Conservation (phyloP, 2,888 invertebrate species). For the Eupithecia abbreviata region DNA sequence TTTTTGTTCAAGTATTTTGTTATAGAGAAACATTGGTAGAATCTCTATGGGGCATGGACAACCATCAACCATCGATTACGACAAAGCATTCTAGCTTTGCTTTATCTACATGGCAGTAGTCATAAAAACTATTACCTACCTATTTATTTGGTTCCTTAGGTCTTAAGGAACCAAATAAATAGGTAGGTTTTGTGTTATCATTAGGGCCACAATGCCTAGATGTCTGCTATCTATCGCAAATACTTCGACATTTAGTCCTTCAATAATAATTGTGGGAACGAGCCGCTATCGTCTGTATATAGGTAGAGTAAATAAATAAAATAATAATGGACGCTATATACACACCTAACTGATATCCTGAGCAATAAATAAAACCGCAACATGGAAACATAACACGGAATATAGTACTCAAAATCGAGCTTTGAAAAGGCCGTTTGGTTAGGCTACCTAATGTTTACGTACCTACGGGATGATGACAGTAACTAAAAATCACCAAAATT, state of each 20-base stretch:
- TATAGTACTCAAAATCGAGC: neutral
- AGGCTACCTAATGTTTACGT: neutral
- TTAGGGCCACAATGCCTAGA: neutral
- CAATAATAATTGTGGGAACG: conserved; percentile 4
- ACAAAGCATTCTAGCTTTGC: neutral
- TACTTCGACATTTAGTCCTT: conserved; percentile 12
- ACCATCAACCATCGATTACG: neutral
- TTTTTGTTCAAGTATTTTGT: neutral
- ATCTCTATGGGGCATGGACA: neutral
- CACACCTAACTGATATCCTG: neutral
- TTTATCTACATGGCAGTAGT: neutral
- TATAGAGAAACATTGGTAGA: neutral
- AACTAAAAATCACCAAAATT: too few species aligned
- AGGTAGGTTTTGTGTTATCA: conserved; percentile 2
- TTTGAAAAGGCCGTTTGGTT: neutral
- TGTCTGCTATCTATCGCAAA: conserved; percentile 10
- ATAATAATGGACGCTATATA: neutral
- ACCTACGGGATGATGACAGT: too few species aligned
- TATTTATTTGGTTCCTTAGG: too few species aligned
- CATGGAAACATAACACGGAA: neutral
- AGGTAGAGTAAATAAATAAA: neutral
- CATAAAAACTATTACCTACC: too few species aligned
- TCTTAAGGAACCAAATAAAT: neutral
- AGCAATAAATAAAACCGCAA: neutral
- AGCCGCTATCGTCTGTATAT: neutral